phyloP scores from a whole-genome alignment of 2,888 invertebrate genomes.

The Caradrina clavipalpis region DNA sequence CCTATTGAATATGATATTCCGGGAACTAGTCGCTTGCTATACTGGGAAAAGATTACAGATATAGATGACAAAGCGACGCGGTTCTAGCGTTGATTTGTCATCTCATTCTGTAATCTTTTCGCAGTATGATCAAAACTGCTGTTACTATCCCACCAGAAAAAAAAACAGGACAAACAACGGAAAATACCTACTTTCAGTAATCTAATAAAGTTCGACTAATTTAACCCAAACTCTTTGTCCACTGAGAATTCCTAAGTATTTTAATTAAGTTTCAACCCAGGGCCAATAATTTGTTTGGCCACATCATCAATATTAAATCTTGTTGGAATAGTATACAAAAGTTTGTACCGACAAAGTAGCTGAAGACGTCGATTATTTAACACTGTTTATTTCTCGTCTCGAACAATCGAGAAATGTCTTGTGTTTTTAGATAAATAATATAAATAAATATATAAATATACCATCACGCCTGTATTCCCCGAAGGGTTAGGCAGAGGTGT shows the following conservation, averaged over 20 bases:
- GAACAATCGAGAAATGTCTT: neutral
- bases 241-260: slow-evolving; percentile 57
- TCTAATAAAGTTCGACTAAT: slow-evolving; percentile 28
- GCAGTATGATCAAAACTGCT: neutral
- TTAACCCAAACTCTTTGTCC: slow-evolving; percentile 35
- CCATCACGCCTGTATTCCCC: too few species aligned
- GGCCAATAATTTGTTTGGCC: slow-evolving; percentile 56
- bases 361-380: slow-evolving; percentile 14
- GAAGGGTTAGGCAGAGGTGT: too few species aligned
- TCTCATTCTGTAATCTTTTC: neutral
- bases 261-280: slow-evolving; percentile 52
- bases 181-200: slow-evolving; percentile 5
- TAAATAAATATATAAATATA: neutral
- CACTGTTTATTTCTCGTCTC: slow-evolving; percentile 14
- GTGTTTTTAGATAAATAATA: neutral
- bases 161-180: slow-evolving; percentile 11
- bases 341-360: slow-evolving; percentile 14
- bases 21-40: slow-evolving; percentile 23
- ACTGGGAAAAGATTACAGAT: too few species aligned
- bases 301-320: slow-evolving; percentile 59
- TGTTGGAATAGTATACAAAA: slow-evolving; percentile 32
- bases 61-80: too few species aligned
- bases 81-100: neutral
- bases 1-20: slow-evolving; percentile 58
- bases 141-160: neutral